Evolutionary conservation across 2,113 vertebrate genomes (phyloP).

Genomic region (Varanus salvator): DNA sequence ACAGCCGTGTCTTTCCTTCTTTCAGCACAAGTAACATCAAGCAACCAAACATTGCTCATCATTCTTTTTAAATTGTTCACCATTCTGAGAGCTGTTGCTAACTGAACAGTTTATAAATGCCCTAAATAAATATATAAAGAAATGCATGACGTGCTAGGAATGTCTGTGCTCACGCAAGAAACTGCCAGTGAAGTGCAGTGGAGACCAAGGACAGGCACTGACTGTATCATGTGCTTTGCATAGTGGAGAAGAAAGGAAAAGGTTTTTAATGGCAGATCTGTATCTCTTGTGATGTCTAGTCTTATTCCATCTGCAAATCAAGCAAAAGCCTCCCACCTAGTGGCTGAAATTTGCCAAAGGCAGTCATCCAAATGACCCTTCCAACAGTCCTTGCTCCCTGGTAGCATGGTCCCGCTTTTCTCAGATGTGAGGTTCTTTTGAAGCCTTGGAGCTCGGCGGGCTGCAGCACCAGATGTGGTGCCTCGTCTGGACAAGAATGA

Average conservation of each 20-base stretch:
- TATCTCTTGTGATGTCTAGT: not conserved
- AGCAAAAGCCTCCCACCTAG: slow-evolving; percentile 23
- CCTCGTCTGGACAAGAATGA: not conserved
- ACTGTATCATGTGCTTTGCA: not conserved
- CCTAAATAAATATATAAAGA: no score
- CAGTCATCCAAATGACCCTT: slow-evolving; percentile 36
- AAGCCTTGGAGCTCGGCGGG: not conserved
- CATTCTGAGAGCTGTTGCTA: no score
- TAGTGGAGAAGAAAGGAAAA: not conserved
- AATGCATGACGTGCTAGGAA: not conserved
- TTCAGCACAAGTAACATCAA: not conserved
- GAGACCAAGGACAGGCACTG: not conserved
- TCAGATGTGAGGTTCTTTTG: not conserved
- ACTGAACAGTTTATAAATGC: no score
- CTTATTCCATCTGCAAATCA: not conserved
- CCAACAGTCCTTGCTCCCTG: not conserved
- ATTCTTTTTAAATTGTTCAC: no score
- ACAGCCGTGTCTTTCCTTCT: not conserved
- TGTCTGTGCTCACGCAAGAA: not conserved
- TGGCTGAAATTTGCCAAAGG: slow-evolving; percentile 24
- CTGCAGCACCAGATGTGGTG: not conserved
- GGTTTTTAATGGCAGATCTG: not conserved
- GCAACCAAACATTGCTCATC: no score
- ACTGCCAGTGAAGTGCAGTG: not conserved
- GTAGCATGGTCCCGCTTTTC: not conserved